Base-by-base conservation (phyloP, 2,113 vertebrate genomes). In the Colinus virginianus region DNA sequence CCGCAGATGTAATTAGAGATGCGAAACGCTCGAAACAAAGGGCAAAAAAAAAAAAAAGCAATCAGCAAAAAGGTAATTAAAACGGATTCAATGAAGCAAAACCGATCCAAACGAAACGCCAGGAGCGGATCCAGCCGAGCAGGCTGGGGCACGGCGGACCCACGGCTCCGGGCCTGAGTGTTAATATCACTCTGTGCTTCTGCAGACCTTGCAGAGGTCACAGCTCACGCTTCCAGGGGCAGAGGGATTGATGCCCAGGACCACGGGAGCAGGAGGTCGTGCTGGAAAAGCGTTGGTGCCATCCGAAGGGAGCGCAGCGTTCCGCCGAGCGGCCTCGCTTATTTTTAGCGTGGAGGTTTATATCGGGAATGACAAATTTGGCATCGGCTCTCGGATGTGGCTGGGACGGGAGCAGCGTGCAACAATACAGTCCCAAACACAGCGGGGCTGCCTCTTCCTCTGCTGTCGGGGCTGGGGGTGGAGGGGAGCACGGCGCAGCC, bases 21-120 rank as follows among this genome's bases (percentile, higher is more conserved):
- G 55, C 1, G 90, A 83, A 86, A 80, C 20, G 88, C 48, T 88
- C 78, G 32, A 93, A 96, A 94, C 92, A 94, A 95, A 96, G 93
- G 94, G 95, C 92, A 62, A 83, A 53, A 49, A 36, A 36, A 36
- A 36, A 36, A 36, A 36, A 36, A 96, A 96, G 93, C 90, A 93
- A 94, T 96, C 93, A 93, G 94, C 45, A 15, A 71, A 51, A 51
- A 64, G 88, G 93, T 94, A 94, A 96, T 96, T 94, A 94, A 93
- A 95, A 90, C 56, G 93, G 95, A 96, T 96, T 91, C 75, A 90
- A 80, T 3, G 15, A 70, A 87, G 90, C 72, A 32, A 91, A 53
- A 90, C 89, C 14, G 87, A 18, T 25, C 72, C 30, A 49, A 88
- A 86, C 61, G 18, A 86, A 94, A 83, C 3, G 88, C 82, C 34